A percentile compares a stretch with the other conserved stretches of the same genome.
Conservation (phyloP, 2,113 vertebrate species). For the Carettochelys insculpta region DNA sequence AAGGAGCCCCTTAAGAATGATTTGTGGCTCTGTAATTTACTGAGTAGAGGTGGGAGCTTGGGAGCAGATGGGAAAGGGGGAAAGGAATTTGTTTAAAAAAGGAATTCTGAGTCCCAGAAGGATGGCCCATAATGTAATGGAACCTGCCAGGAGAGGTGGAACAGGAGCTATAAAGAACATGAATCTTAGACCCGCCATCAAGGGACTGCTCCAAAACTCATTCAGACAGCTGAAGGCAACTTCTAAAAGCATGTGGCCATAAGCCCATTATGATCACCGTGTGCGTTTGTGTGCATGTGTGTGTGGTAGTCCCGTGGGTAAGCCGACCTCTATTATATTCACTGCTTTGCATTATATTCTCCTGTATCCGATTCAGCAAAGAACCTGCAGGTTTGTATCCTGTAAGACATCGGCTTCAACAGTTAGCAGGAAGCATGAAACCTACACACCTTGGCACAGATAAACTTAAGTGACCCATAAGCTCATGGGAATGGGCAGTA, state of each 20-base stretch:
- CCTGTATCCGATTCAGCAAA: too few relatives aligned
- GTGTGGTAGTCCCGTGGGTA: neutral
- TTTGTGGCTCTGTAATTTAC: slow-evolving; percentile 25
- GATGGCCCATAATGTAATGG: slow-evolving; percentile 31
- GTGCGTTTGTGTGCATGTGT: neutral
- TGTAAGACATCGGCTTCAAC: too few relatives aligned
- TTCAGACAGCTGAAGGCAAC: neutral
- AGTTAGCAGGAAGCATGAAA: too few relatives aligned
- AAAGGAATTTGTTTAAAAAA: slow-evolving; percentile 44
- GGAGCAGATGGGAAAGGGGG: slow-evolving; percentile 14
- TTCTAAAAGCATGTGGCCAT: slow-evolving; percentile 15
- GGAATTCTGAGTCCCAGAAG: slow-evolving; percentile 40
- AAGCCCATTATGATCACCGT: neutral
- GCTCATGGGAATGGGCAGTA: too few relatives aligned
- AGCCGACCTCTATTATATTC: too few relatives aligned
- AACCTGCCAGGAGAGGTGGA: neutral
- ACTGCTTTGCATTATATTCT: too few relatives aligned
- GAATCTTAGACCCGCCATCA: neutral
- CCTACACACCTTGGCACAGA: too few relatives aligned
- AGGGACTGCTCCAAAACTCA: slow-evolving; percentile 4
- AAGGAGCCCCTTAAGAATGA: neutral
- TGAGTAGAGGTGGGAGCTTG: neutral
- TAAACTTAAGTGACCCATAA: too few relatives aligned
- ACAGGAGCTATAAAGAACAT: slow-evolving; percentile 37
- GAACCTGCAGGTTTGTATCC: too few relatives aligned